Conservation (phyloP, 2,113 vertebrate species). For the Chloropsis hardwickii region DNA sequence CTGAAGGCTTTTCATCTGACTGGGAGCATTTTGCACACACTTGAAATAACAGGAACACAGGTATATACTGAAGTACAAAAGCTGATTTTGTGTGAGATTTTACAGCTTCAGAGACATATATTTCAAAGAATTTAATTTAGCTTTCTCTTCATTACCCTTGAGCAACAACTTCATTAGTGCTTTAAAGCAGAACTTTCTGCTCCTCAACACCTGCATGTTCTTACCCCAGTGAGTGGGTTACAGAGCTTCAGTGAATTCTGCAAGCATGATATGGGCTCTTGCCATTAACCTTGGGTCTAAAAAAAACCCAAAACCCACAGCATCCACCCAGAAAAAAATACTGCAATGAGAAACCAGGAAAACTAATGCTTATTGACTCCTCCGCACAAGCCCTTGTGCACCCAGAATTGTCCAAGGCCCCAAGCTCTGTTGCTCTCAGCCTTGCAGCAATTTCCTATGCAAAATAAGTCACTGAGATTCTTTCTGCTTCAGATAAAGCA, state of each 20-base stretch:
- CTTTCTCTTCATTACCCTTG: neutral
- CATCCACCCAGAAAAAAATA: neutral
- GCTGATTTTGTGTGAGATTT: neutral
- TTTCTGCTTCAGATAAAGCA: neutral
- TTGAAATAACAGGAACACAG: neutral
- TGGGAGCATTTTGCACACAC: neutral
- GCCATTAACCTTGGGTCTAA: neutral
- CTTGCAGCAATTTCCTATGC: neutral
- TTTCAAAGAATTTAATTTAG: neutral
- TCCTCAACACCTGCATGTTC: neutral
- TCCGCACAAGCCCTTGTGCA: neutral
- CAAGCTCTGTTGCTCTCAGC: neutral
- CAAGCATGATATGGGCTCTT: neutral
- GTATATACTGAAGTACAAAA: neutral
- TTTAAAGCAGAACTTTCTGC: neutral
- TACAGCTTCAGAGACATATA: neutral
- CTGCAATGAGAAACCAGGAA: neutral
- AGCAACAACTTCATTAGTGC: neutral
- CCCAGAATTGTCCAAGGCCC: neutral
- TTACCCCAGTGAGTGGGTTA: neutral
- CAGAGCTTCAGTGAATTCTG: neutral
- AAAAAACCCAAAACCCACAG: accelerated
- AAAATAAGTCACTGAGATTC: neutral
- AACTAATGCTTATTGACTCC: neutral
- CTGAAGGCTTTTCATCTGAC: neutral